Evolutionary conservation across 2,797 vertebrate species (phyloP).

Genomic region (Gymnoscopelus microlampas): DNA sequence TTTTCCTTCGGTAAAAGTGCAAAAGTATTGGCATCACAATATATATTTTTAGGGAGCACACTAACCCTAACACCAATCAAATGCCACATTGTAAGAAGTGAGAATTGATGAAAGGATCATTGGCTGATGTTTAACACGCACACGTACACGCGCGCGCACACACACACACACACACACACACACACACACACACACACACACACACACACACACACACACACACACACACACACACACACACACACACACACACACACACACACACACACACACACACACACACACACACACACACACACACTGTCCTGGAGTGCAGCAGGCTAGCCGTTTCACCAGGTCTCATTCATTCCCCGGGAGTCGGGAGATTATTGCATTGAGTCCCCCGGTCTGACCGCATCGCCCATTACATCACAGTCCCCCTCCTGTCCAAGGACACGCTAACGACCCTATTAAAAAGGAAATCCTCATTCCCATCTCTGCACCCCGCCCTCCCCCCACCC

Average conservation of each 20-base stretch:
- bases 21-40: too few species aligned
- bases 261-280: neutral
- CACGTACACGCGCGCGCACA: neutral
- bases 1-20: too few species aligned
- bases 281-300: constrained; percentile 1
- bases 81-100: too few species aligned
- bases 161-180: neutral
- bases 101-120: neutral
- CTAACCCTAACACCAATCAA: too few species aligned
- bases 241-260: neutral
- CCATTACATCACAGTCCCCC: constrained; percentile 70
- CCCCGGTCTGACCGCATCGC: constrained; percentile 44
- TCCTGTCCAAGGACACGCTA: constrained; percentile 71
- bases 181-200: neutral
- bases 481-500: neutral
- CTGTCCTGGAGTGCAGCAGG: constrained; percentile 12
- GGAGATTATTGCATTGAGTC: constrained; percentile 67
- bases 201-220: neutral
- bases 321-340: constrained; percentile 46
- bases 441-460: constrained; percentile 58
- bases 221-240: neutral
- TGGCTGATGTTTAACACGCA: neutral
- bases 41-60: too few species aligned
- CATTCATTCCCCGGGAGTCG: too few species aligned
- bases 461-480: constrained; percentile 33